Conservation (phyloP, 2,888 invertebrate species). For the Eupithecia dodoneata region DNA sequence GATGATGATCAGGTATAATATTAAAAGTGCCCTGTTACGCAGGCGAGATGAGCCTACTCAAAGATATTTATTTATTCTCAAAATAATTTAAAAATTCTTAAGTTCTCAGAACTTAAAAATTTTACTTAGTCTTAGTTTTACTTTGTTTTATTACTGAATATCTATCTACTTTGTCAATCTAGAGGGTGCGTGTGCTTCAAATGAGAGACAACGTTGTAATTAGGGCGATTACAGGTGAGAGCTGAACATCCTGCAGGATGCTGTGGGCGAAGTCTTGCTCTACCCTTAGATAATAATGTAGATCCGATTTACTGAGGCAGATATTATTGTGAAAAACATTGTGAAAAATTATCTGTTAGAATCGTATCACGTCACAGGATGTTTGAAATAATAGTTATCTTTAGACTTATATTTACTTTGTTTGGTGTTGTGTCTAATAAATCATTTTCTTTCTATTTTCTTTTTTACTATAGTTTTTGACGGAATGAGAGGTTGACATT, state of each 20-base stretch:
- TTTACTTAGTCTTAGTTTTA: too few relatives aligned
- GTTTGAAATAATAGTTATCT: neutral
- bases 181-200: slow-evolving; percentile 59
- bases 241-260: slow-evolving; percentile 62
- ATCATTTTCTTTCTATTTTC: too few relatives aligned
- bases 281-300: neutral
- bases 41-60: neutral
- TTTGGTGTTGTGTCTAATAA: too few relatives aligned
- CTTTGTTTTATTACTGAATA: slow-evolving; percentile 3
- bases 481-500: neutral
- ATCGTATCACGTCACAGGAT: neutral
- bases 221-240: slow-evolving; percentile 65
- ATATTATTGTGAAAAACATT: neutral
- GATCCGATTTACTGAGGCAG: neutral
- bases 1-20: neutral
- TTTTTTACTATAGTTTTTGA: neutral
- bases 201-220: slow-evolving; percentile 71
- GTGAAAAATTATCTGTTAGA: neutral
- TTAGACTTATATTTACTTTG: too few relatives aligned
- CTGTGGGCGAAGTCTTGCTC: slow-evolving; percentile 54
- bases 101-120: too few relatives aligned
- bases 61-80: too few relatives aligned
- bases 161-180: slow-evolving; percentile 2
- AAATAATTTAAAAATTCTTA: too few relatives aligned
- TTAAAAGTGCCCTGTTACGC: neutral